A percentile compares a stretch with the other conserved stretches of the same genome.
phyloP scores from a whole-genome alignment of 2,888 invertebrate species.

The Palloptera scutellata region DNA sequence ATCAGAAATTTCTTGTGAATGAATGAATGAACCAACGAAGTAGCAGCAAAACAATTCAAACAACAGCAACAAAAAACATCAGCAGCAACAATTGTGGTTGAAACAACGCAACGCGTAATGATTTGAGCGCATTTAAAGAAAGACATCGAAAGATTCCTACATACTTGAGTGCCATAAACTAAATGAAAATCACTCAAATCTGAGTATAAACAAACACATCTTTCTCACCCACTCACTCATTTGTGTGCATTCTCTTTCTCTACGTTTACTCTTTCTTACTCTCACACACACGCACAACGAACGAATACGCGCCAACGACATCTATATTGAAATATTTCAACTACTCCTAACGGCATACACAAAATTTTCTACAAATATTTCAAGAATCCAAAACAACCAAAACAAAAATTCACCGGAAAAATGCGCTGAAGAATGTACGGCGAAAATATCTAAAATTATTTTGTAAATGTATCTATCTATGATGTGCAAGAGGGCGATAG shows the following conservation, averaged over 20 bases:
- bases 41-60: background rate
- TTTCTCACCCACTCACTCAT: constrained; percentile 36
- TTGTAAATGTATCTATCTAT: constrained; percentile 21
- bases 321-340: constrained; percentile 47
- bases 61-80: constrained; percentile 1
- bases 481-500: constrained; percentile 27
- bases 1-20: constrained; percentile 34
- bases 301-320: constrained; percentile 38
- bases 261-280: constrained; percentile 12
- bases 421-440: constrained; percentile 50
- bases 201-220: background rate
- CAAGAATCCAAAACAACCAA: constrained; percentile 25
- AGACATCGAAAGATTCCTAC: background rate
- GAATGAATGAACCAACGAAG: constrained; percentile 18
- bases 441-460: constrained; percentile 40
- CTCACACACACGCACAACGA: background rate
- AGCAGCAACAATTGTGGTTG: constrained; percentile 3
- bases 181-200: background rate
- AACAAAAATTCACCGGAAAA: constrained; percentile 48
- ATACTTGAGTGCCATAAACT: background rate
- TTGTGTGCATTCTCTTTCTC: constrained; percentile 11
- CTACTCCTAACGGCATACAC: constrained; percentile 45
- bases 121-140: constrained; percentile 5
- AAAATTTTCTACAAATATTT: constrained; percentile 46
- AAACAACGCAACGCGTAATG: constrained; percentile 3